These are phyloP conservation scores for Macrotis lagotis DNA, from an alignment of 2,113 vertebrate species.

Conservation along the genomic window DNA sequence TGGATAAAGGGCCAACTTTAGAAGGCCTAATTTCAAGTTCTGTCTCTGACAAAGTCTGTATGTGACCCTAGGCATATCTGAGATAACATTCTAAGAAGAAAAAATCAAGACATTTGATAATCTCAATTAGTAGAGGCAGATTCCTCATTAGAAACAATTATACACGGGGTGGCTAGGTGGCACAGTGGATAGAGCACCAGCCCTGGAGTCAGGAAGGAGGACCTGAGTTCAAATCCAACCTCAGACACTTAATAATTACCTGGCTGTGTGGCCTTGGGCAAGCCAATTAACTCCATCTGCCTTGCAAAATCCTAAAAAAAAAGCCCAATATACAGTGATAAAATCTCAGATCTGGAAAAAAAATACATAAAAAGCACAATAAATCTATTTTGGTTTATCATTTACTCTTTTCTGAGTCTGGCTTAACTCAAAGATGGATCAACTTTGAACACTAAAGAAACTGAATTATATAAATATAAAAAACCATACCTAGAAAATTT, in stretches of 20 bases:
- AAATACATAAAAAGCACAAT: not conserved
- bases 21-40: not conserved
- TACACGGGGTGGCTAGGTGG: too few species aligned
- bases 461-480: not conserved
- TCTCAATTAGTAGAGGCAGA: not conserved
- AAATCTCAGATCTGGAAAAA: not conserved
- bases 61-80: too few species aligned
- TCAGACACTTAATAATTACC: too few species aligned
- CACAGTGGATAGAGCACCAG: too few species aligned
- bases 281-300: too few species aligned
- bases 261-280: too few species aligned
- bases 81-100: not conserved
- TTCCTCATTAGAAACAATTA: not conserved
- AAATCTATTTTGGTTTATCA: not conserved
- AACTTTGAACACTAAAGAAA: not conserved
- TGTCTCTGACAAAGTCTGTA: not conserved
- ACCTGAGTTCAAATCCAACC: too few species aligned
- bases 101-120: not conserved
- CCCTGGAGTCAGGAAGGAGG: too few species aligned
- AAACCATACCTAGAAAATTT: not conserved
- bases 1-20: not conserved
- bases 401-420: not conserved
- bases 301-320: too few species aligned
- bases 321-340: not conserved
- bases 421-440: not conserved